Percentiles rank a stretch among this genome's conserved stretches.
These are phyloP conservation scores for Mythimna vitellina DNA, from an alignment of 2,888 invertebrate genomes.

Conservation along the genomic window DNA sequence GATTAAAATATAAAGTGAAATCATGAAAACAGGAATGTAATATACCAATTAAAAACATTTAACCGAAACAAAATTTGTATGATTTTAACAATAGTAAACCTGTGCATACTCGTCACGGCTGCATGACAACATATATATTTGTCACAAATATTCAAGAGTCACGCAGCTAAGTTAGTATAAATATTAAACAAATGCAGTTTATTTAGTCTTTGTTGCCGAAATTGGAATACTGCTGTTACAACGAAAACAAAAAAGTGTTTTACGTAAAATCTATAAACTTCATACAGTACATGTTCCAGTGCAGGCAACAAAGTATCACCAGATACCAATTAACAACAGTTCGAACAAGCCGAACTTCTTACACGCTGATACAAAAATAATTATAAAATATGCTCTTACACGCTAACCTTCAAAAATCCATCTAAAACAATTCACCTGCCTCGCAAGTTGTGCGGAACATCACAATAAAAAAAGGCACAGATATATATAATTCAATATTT, in stretches of 20 bases:
- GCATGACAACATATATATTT: constrained; percentile 8
- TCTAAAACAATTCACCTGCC: constrained; percentile 71
- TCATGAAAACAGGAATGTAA: constrained; percentile 85
- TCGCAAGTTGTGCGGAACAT: constrained; percentile 61
- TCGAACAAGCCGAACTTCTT: background rate
- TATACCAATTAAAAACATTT: constrained; percentile 82
- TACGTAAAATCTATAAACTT: constrained; percentile 19
- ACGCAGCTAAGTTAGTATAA: background rate
- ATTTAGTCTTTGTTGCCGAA: constrained; percentile 19
- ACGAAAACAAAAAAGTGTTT: constrained; percentile 19
- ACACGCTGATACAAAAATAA: constrained; percentile 49
- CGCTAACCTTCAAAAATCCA: constrained; percentile 71
- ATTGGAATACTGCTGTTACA: background rate
- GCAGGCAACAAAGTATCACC: constrained; percentile 31
- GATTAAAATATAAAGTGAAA: constrained; percentile 68
- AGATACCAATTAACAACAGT: constrained; percentile 36
- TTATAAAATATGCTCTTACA: constrained; percentile 64
- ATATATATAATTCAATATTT: constrained; percentile 60
- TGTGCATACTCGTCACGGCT: background rate
- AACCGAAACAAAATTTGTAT: constrained; percentile 79
- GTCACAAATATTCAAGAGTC: constrained; percentile 18
- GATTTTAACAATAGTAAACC: constrained; percentile 66
- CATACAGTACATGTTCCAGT: constrained; percentile 12
- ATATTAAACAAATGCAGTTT: constrained; percentile 31
- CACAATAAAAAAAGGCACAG: constrained; percentile 73